Percentiles rank a stretch among this genome's conserved stretches.
Conservation (phyloP, 1,140 invertebrate species). For the Drosophila tropicalis region DNA sequence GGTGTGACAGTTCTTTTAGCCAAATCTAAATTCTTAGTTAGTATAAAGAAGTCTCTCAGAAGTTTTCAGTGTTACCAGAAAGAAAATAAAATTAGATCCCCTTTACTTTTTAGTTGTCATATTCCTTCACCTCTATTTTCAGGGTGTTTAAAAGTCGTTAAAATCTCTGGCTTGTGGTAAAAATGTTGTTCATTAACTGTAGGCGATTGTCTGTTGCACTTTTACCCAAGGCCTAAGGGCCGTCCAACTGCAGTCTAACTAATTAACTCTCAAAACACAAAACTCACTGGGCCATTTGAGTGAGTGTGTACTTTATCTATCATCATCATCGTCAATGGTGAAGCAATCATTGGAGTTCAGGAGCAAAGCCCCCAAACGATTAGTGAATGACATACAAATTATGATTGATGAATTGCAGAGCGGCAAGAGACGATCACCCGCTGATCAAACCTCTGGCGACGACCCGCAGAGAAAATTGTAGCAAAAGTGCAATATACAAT, state of each 20-base stretch:
- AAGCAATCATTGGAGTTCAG: conserved; percentile 64
- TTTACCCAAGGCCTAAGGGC: conserved; percentile 15
- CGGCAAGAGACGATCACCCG: conserved; percentile 24
- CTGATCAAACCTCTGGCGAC: conserved; percentile 31
- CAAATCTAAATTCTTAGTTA: no score
- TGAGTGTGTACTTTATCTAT: conserved; percentile 51
- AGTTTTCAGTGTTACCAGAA: no score
- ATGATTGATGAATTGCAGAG: conserved; percentile 73
- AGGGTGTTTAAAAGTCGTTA: not conserved
- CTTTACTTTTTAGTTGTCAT: no score
- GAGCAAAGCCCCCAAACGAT: conserved; percentile 61
- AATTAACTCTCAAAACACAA: conserved; percentile 44
- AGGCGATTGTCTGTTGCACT: conserved; percentile 1
- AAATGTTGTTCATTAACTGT: not conserved
- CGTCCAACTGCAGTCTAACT: conserved; percentile 33
- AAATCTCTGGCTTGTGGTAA: not conserved
- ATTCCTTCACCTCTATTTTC: no score
- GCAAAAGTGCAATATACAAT: conserved; percentile 69
- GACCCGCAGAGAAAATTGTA: conserved; percentile 74
- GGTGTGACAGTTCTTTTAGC: no score
- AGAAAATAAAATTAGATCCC: no score
- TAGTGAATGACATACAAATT: conserved; percentile 77
- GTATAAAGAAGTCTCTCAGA: no score
- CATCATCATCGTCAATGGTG: conserved; percentile 40
- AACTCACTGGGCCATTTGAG: not conserved